Evolutionary conservation across 2,113 vertebrate species (phyloP), one percentile per base, ranked within the genome.

Genomic region (Pampusana beccarii): DNA sequence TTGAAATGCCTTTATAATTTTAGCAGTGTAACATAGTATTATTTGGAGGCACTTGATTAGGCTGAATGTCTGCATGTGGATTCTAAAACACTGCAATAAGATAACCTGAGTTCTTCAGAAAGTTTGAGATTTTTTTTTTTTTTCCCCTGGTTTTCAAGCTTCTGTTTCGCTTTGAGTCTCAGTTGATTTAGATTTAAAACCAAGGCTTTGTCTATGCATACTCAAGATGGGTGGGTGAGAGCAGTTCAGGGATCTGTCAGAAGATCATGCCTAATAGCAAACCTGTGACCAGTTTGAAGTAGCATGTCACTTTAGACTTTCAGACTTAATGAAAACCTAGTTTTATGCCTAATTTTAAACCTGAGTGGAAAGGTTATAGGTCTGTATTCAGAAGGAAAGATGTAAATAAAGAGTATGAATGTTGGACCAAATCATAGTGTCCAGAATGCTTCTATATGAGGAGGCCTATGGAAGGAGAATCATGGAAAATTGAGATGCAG

Each of bases 31-130:
- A 53, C 12, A 1, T 24, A 33, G 34, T 42, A 13, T 78, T 85
- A 29, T 42, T 79, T 77, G 17, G n/a, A 79, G 18, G 12, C 5
- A 5, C 26, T 66, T 46, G 23, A 18, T 66, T n/a, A 24, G 17
- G 3, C 13, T 60, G 51, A 60, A 16, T 36, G 21, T 33, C 8
- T 31, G 7, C 54, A 9, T 11, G 6, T 80, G 61, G 64, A 15
- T 86, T 75, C 54, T 90, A 20, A 86, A 77, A 36, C 28, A 21
- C 36, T 73, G 13, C 54, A 66, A 0, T 38, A 60, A 79, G 24
- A 24, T 28, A 82, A 53, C 13, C 1, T 0, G 0, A n/a, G 23
- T 80, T 91, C 13, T 65, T 69, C 3, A 10, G n/a, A 23, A 80
- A 54, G 12, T 40, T 58, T 54, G 14, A 5, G n/a, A 23, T 21